Evolutionary conservation across 2,797 vertebrate species (phyloP).

Genomic region (Podarcis siculus): DNA sequence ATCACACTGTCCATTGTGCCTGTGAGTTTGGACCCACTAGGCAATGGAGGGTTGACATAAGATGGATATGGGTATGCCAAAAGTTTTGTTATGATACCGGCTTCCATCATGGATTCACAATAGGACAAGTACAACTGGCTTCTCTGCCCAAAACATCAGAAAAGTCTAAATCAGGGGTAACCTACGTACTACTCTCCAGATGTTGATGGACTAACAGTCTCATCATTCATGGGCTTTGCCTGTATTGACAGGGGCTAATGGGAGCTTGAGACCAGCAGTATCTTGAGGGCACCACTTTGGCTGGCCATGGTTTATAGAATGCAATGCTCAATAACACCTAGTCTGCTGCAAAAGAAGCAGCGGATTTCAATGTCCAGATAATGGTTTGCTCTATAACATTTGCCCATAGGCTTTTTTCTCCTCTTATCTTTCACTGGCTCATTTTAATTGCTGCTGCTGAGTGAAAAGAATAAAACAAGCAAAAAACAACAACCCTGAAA

Average conservation of each 20-base stretch:
- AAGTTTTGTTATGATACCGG: background rate
- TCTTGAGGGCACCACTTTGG: no score
- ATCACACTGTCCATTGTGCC: background rate
- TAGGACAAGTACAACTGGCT: background rate
- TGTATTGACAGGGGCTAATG: no score
- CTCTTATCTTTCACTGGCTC: conserved; percentile 16
- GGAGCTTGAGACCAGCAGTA: no score
- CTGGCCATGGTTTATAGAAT: background rate
- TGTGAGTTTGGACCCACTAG: background rate
- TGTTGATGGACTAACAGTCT: no score
- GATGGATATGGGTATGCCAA: background rate
- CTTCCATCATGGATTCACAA: background rate
- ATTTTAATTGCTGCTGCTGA: background rate
- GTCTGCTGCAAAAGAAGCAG: background rate
- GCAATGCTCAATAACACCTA: background rate
- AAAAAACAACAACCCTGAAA: background rate
- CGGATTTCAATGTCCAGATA: background rate
- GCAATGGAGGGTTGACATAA: no score
- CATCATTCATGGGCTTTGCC: no score
- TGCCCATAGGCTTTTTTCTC: background rate
- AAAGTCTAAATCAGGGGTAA: background rate
- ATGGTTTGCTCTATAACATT: background rate
- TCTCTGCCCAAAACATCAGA: background rate
- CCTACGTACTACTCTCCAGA: no score
- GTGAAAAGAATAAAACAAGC: background rate